Evolutionary conservation across 2,113 vertebrate genomes (phyloP), one percentile per base, ranked within the genome.

Genomic region (Candoia aspera): DNA sequence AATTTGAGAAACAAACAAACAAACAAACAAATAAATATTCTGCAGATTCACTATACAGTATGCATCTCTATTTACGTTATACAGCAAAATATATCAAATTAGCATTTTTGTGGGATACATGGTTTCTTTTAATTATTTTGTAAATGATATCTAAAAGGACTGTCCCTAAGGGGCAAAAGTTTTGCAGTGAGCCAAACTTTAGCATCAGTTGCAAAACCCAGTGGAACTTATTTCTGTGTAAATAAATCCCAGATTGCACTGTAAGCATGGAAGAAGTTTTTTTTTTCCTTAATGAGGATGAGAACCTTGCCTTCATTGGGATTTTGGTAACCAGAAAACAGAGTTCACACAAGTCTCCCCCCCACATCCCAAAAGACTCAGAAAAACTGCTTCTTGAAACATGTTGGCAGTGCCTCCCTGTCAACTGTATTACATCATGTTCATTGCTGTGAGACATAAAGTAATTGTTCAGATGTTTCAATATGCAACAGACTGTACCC

Each of bases 391-490:
- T 53, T 64, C 13, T 84, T 84, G 79, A 12, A 85, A 60, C 46
- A 19, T 29, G 23, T 46, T 13, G 26, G 33, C 83, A 21, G n/a
- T 49, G 90, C 26, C 42, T 95, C 90, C 93, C 1, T 55, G 94
- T 92, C 90, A 94, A 92, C 26, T 62, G 90, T 91, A 92, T 93
- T 87, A 91, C 92, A 94, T 92, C 91, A 86, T 89, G 60, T 90
- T 93, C 90, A 88, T 90, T 96, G 93, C 86, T 94, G 92, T 19
- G 92, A 95, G 95, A 95, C 58, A 3, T 58, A 55, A 84, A 91
- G 59, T 0, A 0, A 92, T 95, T 95, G 55, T 95, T 93, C 87
- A 90, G 90, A 95, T 95, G 94, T 87, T 95, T 93, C 33, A 95
- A 95, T 94, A 95, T 94, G 73, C 83, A 95, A 90, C 54, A 1